Evolutionary conservation across 1,140 invertebrate genomes (phyloP), one percentile per base, ranked within the genome.

Genomic region (Drosophila carrolli): DNA sequence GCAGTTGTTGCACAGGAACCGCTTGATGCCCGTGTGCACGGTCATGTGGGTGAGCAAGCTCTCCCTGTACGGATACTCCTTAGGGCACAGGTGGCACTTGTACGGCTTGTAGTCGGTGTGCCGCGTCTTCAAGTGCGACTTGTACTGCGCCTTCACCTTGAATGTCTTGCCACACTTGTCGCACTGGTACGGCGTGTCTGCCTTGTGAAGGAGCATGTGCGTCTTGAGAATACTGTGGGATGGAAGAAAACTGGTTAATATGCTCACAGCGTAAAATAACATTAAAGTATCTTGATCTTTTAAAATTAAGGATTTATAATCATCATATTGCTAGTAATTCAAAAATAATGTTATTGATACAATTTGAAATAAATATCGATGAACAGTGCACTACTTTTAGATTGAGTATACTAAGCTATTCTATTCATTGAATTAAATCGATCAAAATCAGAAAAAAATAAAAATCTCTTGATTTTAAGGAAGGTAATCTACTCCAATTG

Each of bases 91-190:
- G 74, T 92, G 89, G 90, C 95, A 95, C 80, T 95, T 95, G 83
- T 95, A 96, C 5, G 95, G 95, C 76, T 95, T 95, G 75, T 95
- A 94, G 46, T 94, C 94, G 6, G 94, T 94, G 79, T 96, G 95
- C 46, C 95, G 94, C 41, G 95, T 93, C 75, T 95, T 91, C 19
- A 92, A 93, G 80, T 96, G 95, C 81, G 97, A 97, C 85, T 97
- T 96, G 59, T 97, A 93, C 84, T 95, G 94, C 4, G 92, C 92
- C 68, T 93, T 93, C 65, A 92, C 92, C 50, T 90, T 91, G 67
- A 93, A 93, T 32, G 80, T 90, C 61, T 93, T 93, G 14, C 86
- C 91, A 67, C 93, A 93, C 58, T 93, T 91, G 56, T 92, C 91
- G 65, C 93, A 93, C 37, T 91, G 74, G 57, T 91, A 89, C 7